Base-by-base conservation (phyloP, 2,797 vertebrate genomes). In the Manis crassicaudata region DNA sequence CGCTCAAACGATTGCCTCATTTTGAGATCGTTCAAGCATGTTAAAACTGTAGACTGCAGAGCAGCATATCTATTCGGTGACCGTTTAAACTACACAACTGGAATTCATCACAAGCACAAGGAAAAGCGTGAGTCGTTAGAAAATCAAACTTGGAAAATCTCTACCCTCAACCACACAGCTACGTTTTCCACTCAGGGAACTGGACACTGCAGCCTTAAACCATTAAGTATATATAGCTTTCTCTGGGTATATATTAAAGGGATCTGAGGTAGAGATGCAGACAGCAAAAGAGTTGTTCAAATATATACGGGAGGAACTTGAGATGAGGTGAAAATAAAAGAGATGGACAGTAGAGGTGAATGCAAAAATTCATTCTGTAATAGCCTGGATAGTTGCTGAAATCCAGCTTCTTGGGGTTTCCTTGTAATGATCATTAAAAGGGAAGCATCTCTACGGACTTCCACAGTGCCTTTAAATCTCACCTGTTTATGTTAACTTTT, bases 1-100 rank as follows among this genome's bases (percentile, higher is more conserved):
- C 97, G 82, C 86, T 94, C 94, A 97, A 94, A 94, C 50, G n/a
- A 96, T 4, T 23, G 96, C 92, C 92, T 97, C 94, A 96, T 97
- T 97, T 96, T 76, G 95, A 97, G 97, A 96, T 87, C 96, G 79
- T 88, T 79, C 81, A 86, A 95, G 97, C 95, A 95, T 95, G 96
- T 89, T 67, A 96, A 90, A 96, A 91, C 76, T 68, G 84, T 72
- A 94, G 88, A 95, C 79, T 85, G 96, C 88, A 63, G 92, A 95
- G 87, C 52, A 2, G 82, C 88, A 85, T 83, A 90, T 90, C 94
- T 43, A 91, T 89, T 95, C 96, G 92, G 76, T 94, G 95, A 94
- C 95, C 95, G 94, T 92, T 97, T 98, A 97, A 96, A 95, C 80
- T 76, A 72, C 77, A 96, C 90, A 95, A 95, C 85, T 90, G 92